phyloP scores from a whole-genome alignment of 2,113 vertebrate genomes.

The Tachysurus vachellii region DNA sequence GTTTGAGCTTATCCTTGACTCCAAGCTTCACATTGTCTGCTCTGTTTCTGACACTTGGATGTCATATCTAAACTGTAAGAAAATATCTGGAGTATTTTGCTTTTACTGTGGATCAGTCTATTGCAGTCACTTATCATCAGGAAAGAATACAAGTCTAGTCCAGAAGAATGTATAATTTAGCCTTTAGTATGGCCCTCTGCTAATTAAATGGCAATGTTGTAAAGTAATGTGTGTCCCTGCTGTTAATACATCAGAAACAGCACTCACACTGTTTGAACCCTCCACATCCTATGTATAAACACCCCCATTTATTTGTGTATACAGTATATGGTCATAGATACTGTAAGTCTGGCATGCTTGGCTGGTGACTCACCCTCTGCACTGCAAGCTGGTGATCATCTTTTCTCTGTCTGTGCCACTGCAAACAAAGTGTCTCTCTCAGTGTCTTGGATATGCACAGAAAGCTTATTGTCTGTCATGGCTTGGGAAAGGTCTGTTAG shows the following conservation, averaged over 20 bases:
- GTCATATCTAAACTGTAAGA: conserved; percentile 66
- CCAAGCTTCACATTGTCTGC: conserved; percentile 49
- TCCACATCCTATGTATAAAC: conserved; percentile 55
- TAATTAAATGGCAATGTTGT: conserved; percentile 55
- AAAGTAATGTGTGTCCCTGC: conserved; percentile 51
- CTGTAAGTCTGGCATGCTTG: conserved; percentile 64
- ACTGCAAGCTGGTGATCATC: conserved; percentile 56
- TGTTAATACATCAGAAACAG: conserved; percentile 28
- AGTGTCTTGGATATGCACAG: conserved; percentile 67
- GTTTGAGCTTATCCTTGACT: conserved; percentile 31
- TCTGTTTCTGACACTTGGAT: conserved; percentile 57
- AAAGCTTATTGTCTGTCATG: conserved; percentile 65
- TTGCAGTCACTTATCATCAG: conserved; percentile 69
- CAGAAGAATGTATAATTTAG: conserved; percentile 67
- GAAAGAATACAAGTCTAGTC: conserved; percentile 72
- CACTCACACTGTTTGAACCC: conserved; percentile 51
- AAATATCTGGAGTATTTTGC: conserved; percentile 68
- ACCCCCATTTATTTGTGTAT: conserved; percentile 62
- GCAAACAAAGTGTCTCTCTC: conserved; percentile 57
- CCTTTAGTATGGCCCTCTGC: conserved; percentile 35
- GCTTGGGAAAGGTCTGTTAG: conserved; percentile 72
- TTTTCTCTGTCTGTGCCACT: conserved; percentile 67
- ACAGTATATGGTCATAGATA: conserved; percentile 64
- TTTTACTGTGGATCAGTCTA: conserved; percentile 69
- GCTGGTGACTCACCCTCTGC: conserved; percentile 67